Conservation (phyloP, 1,140 invertebrate genomes). For the Drosophila bocqueti region DNA sequence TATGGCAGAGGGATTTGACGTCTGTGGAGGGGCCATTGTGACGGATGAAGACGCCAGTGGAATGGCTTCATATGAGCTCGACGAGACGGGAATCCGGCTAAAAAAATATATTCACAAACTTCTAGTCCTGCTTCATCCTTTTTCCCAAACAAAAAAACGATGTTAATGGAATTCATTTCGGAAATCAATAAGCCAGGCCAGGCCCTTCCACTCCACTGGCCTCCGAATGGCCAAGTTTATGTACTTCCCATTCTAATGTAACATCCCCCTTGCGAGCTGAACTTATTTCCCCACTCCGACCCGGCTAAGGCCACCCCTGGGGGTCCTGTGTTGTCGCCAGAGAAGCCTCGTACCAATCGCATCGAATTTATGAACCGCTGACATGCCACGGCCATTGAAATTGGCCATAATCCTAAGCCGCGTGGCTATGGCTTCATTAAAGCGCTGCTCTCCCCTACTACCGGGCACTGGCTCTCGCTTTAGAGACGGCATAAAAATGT, state of each 20-base stretch:
- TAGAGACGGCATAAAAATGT: slow-evolving; percentile 70
- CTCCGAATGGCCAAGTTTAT: slow-evolving; percentile 24
- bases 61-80: slow-evolving; percentile 24
- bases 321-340: slow-evolving; percentile 4
- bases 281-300: background rate
- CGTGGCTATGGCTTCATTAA: slow-evolving; percentile 71
- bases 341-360: slow-evolving; percentile 42
- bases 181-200: slow-evolving; percentile 9
- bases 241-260: slow-evolving; percentile 33
- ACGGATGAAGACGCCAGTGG: slow-evolving; percentile 15
- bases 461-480: slow-evolving; percentile 37
- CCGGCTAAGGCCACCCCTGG: background rate
- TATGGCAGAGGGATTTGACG: slow-evolving; percentile 66
- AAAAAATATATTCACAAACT: slow-evolving; percentile 17
- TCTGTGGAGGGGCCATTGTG: slow-evolving; percentile 6
- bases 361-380: slow-evolving; percentile 70
- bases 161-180: slow-evolving; percentile 7
- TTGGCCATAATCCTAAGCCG: slow-evolving; percentile 67
- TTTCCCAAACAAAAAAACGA: background rate
- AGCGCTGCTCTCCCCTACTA: slow-evolving; percentile 37
- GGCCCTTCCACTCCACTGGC: slow-evolving; percentile 5
- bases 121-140: background rate
- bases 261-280: slow-evolving; percentile 3
- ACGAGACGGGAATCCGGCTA: background rate
- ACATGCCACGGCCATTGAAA: slow-evolving; percentile 70